These are phyloP conservation scores for Elachura formosa DNA, from an alignment of 2,113 vertebrate genomes.

Conservation along the genomic window DNA sequence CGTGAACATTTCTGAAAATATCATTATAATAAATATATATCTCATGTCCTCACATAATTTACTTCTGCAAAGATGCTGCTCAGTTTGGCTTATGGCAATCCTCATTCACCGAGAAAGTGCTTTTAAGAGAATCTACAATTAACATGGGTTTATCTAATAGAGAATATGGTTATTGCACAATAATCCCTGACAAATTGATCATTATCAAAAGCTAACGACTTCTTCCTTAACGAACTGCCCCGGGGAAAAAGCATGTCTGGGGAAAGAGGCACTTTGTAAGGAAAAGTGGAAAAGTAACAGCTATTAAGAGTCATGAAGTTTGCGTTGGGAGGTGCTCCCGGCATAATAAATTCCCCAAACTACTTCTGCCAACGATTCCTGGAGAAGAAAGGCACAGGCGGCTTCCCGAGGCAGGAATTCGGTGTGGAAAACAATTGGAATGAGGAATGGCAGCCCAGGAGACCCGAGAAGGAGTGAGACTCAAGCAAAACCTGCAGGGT, in stretches of 20 bases:
- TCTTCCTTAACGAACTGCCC: constrained; percentile 54
- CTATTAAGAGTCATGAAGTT: constrained; percentile 10
- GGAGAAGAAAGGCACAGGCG: neutral
- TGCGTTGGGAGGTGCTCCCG: neutral
- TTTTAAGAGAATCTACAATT: constrained; percentile 28
- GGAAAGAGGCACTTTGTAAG: constrained; percentile 6
- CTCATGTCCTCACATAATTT: neutral
- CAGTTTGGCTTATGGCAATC: neutral
- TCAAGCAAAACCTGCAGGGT: neutral
- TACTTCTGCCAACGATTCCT: neutral
- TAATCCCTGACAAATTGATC: constrained; percentile 64
- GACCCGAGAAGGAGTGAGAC: neutral
- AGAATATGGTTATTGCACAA: neutral
- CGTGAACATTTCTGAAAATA: constrained; percentile 9
- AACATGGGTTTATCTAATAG: constrained; percentile 49
- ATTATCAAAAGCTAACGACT: constrained; percentile 65
- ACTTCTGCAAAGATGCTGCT: neutral
- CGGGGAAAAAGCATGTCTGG: neutral
- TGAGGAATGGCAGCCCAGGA: neutral
- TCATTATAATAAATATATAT: neutral
- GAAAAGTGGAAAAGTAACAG: constrained; percentile 40
- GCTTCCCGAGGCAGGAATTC: neutral
- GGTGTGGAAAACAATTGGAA: neutral
- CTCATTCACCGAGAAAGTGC: neutral
- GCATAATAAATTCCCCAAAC: constrained; percentile 14